Conservation (phyloP, 2,113 vertebrate species). For the Dasyornis broadbenti region DNA sequence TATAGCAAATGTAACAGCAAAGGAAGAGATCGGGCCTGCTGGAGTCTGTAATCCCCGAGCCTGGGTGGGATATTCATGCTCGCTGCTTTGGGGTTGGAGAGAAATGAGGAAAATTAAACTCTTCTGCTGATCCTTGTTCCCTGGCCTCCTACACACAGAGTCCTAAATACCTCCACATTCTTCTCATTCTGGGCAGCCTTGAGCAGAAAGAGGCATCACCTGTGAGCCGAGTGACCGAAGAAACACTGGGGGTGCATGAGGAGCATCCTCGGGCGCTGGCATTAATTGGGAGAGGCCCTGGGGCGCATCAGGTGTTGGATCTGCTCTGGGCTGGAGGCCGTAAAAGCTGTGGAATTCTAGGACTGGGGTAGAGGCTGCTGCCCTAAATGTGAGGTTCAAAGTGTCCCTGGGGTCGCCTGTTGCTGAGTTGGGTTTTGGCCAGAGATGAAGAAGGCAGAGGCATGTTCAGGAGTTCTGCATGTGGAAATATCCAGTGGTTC, state of each 20-base stretch:
- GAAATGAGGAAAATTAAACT: background rate
- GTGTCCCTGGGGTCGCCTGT: fast-evolving
- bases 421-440: background rate
- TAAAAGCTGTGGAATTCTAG: background rate
- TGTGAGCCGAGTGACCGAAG: background rate
- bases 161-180: background rate
- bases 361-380: background rate
- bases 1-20: background rate
- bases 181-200: background rate
- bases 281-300: background rate
- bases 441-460: fast-evolving
- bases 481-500: fast-evolving
- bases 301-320: fast-evolving
- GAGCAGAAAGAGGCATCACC: background rate
- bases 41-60: background rate
- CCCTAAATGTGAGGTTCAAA: background rate
- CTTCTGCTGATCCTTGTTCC: background rate
- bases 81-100: background rate
- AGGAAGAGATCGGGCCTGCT: background rate
- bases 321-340: background rate
- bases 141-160: background rate
- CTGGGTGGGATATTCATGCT: background rate
- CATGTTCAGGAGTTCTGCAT: fast-evolving
- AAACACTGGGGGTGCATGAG: fast-evolving
- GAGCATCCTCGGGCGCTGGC: background rate